These are phyloP conservation scores for Tenualosa thibaudeaui DNA, from an alignment of 2,797 vertebrate genomes.

Conservation along the genomic window DNA sequence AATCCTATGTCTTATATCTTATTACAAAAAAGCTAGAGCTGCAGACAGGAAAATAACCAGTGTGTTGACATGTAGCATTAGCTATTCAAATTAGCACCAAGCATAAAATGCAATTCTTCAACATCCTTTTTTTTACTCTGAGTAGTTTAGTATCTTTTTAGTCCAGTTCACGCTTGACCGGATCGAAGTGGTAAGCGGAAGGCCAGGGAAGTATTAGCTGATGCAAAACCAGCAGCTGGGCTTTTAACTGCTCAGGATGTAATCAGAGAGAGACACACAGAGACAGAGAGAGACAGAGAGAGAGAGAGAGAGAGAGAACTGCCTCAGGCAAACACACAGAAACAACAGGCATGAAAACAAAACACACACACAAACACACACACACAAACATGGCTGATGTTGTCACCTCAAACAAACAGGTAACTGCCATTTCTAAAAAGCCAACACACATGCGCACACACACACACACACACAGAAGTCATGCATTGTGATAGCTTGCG, in stretches of 20 bases:
- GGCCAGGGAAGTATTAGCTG: neutral
- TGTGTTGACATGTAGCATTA: too few species aligned
- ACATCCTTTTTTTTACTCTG: neutral
- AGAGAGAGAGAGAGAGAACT: too few species aligned
- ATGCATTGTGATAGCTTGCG: neutral
- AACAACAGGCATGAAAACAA: neutral
- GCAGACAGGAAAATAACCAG: too few species aligned
- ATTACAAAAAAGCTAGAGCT: neutral
- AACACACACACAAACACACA: constrained; percentile 56
- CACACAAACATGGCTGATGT: constrained; percentile 45
- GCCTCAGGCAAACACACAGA: neutral
- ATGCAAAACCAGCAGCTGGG: neutral
- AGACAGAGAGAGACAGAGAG: neutral
- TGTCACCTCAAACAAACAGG: neutral
- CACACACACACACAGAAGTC: constrained; percentile 19
- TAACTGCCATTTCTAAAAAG: constrained; percentile 23
- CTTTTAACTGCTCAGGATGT: neutral
- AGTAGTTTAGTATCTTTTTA: neutral
- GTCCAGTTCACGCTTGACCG: neutral
- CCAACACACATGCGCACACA: constrained; percentile 19
- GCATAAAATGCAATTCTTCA: too few species aligned
- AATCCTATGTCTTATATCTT: neutral
- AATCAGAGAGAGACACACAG: neutral
- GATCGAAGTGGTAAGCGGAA: too few species aligned
- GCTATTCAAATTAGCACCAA: too few species aligned